Evolutionary conservation across 1,140 invertebrate genomes (phyloP).

Genomic region (Panonychus citri): DNA sequence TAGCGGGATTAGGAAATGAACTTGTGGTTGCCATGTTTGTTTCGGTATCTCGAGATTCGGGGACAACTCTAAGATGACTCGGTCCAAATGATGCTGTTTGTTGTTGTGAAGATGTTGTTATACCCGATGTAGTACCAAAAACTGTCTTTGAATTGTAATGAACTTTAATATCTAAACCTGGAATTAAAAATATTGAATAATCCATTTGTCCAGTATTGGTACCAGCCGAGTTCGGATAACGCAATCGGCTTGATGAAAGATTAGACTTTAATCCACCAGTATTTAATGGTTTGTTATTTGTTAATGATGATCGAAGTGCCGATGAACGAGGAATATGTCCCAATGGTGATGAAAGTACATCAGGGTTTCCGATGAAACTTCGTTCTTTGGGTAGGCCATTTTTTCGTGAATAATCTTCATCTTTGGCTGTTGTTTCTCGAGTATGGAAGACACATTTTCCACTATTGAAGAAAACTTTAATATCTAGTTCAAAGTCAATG

Average conservation of each 20-base stretch:
- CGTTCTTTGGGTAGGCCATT: conserved; percentile 31
- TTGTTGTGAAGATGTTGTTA: background rate
- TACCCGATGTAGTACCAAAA: background rate
- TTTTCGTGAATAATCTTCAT: conserved; percentile 34
- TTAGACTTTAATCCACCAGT: background rate
- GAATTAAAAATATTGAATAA: conserved; percentile 77
- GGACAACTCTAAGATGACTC: background rate
- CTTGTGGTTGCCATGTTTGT: too few species aligned
- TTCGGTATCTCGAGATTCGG: background rate
- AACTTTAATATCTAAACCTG: conserved; percentile 77
- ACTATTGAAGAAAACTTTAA: conserved; percentile 86
- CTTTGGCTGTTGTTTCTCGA: conserved; percentile 38
- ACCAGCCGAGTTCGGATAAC: background rate
- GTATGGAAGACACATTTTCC: conserved; percentile 90
- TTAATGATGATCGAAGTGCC: background rate
- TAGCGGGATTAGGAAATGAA: background rate
- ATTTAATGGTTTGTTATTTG: background rate
- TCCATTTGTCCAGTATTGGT: conserved; percentile 24
- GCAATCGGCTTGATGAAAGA: background rate
- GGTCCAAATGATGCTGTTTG: background rate
- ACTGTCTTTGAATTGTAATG: conserved; percentile 31
- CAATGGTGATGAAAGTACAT: background rate
- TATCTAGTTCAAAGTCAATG: conserved; percentile 84
- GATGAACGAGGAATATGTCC: background rate
- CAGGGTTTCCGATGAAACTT: conserved; percentile 37